These are phyloP conservation scores for Cladopsammia gracilis DNA, from an alignment of 64 coral and sea anemone genomes.

Conservation along the genomic window DNA sequence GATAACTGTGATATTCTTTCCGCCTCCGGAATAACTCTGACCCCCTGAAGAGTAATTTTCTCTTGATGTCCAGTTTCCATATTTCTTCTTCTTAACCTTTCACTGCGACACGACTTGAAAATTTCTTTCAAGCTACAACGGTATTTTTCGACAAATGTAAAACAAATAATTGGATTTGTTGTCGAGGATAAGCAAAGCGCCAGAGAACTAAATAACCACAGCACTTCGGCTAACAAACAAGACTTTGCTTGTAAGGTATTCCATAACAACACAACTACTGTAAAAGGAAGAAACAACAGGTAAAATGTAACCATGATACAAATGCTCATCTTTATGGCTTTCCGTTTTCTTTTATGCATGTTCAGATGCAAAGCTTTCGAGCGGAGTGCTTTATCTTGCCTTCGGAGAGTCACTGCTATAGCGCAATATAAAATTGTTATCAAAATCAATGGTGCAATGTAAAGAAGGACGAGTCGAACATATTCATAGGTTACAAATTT, in stretches of 20 bases:
- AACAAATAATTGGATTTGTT: conserved; percentile 1
- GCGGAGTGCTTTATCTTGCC: background rate
- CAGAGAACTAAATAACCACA: background rate
- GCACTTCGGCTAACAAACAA: background rate
- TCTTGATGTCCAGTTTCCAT: background rate
- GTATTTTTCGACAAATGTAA: background rate
- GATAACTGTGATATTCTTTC: too few relatives aligned
- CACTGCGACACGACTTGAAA: background rate
- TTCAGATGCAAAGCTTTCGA: background rate
- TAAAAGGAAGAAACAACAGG: background rate
- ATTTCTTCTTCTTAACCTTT: background rate
- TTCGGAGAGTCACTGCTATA: background rate
- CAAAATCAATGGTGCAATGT: background rate
- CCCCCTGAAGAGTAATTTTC: too few relatives aligned
- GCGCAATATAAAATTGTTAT: background rate
- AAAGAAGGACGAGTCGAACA: background rate
- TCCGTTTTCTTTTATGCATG: background rate
- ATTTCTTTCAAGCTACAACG: background rate
- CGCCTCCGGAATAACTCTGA: too few relatives aligned
- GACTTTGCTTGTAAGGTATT: background rate
- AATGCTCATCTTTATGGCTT: background rate
- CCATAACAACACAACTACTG: background rate
- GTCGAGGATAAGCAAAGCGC: background rate
- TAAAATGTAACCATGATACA: conserved; percentile 7
- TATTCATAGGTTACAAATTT: too few relatives aligned